These are phyloP conservation scores for Fundulus diaphanus DNA, from an alignment of 2,797 vertebrate species.

Conservation along the genomic window DNA sequence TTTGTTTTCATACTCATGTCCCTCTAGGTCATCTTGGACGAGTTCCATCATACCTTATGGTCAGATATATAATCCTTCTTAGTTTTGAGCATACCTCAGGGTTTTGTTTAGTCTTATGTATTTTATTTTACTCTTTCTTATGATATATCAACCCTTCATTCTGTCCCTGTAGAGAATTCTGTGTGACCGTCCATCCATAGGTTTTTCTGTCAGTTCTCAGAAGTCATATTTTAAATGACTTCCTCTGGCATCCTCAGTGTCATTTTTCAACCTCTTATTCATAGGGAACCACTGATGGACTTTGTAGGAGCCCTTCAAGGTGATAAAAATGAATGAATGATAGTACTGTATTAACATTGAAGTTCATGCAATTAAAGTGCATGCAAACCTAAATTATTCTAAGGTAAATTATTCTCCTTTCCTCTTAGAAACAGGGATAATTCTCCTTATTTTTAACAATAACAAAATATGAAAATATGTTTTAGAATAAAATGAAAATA, in stretches of 20 bases:
- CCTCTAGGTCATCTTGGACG: slow-evolving; percentile 7
- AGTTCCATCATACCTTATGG: slow-evolving; percentile 7
- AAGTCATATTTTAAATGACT: slow-evolving; percentile 10
- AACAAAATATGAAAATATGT: no score
- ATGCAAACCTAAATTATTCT: no score
- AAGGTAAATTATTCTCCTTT: no score
- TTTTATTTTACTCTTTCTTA: slow-evolving; percentile 24
- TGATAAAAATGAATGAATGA: no score
- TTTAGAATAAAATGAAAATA: no score
- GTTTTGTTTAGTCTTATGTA: slow-evolving; percentile 18
- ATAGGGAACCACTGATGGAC: slow-evolving; percentile 2
- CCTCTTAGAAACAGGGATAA: no score
- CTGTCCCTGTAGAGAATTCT: slow-evolving; percentile 13
- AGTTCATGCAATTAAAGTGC: no score
- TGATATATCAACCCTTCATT: slow-evolving; percentile 33
- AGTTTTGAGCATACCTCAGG: slow-evolving; percentile 14
- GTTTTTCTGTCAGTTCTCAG: slow-evolving; percentile 16
- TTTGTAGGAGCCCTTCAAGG: slow-evolving; percentile 1
- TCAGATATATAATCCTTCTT: slow-evolving; percentile 33
- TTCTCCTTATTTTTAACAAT: no score
- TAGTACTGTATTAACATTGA: no score
- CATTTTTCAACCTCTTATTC: neutral
- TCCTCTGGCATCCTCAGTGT: slow-evolving; percentile 5
- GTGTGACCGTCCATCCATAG: slow-evolving; percentile 15
- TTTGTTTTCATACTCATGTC: slow-evolving; percentile 14